These are phyloP conservation scores for Diphyllodes magnificus DNA, from an alignment of 2,113 vertebrate species.

Conservation along the genomic window DNA sequence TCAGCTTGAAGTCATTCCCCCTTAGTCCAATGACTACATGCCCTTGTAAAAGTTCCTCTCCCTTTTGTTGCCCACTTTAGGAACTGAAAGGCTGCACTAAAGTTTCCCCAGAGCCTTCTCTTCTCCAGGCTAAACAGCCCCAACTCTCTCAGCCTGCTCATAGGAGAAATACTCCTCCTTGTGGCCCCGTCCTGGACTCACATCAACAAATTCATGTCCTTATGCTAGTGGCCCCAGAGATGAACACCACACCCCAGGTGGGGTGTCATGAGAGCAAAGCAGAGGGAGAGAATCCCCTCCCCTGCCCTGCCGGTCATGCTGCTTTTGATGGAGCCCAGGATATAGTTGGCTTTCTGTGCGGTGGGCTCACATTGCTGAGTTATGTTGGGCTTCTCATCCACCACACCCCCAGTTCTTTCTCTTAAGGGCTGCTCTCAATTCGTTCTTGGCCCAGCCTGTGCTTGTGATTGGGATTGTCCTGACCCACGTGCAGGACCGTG, in stretches of 20 bases:
- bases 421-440: not conserved
- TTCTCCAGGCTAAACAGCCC: not conserved
- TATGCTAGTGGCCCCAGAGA: not conserved
- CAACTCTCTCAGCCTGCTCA: not conserved
- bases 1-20: not conserved
- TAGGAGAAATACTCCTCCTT: not conserved
- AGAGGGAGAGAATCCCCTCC: not conserved
- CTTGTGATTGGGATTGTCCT: not conserved
- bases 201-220: not conserved
- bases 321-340: not conserved
- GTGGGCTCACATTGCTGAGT: not conserved
- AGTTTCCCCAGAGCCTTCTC: not conserved
- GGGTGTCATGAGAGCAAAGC: not conserved
- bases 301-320: rapidly evolving
- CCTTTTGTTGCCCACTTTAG: not conserved
- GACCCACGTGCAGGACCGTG: not conserved
- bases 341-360: not conserved
- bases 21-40: not conserved
- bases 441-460: not conserved
- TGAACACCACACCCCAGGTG: not conserved
- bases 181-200: not conserved
- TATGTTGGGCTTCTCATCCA: not conserved
- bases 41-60: not conserved
- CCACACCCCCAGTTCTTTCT: not conserved
- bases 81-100: not conserved